A percentile compares a stretch with the other conserved stretches of the same genome.
These are phyloP conservation scores for Manis pentadactyla DNA, from an alignment of 2,797 vertebrate species.

Conservation along the genomic window DNA sequence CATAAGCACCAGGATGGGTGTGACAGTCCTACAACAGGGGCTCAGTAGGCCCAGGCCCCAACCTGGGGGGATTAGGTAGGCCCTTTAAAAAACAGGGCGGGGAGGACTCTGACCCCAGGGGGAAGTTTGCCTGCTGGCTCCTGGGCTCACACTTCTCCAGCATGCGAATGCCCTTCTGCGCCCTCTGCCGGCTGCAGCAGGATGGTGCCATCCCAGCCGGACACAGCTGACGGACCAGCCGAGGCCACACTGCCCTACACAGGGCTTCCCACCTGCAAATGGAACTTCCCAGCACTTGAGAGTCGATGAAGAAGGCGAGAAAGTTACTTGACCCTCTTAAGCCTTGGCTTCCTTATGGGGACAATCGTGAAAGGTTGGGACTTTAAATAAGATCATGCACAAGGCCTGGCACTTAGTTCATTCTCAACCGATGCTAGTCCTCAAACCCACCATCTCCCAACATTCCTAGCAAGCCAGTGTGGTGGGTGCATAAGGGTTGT, in stretches of 20 bases:
- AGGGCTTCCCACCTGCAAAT: background rate
- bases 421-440: fast-evolving
- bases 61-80: no score
- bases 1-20: fast-evolving
- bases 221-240: no score
- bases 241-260: fast-evolving
- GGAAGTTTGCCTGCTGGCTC: no score
- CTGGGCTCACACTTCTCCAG: fast-evolving
- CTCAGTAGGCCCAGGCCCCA: background rate
- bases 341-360: background rate
- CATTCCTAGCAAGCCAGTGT: fast-evolving
- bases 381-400: fast-evolving
- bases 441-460: fast-evolving
- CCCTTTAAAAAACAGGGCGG: background rate
- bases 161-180: fast-evolving
- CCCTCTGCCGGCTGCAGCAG: background rate
- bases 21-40: fast-evolving
- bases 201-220: background rate
- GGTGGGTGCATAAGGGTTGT: fast-evolving
- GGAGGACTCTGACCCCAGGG: background rate
- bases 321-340: no score
- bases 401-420: fast-evolving
- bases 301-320: background rate
- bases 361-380: background rate
- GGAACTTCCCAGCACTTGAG: background rate